These are phyloP conservation scores for Otolemur crassicaudatus DNA, from an alignment of 2,797 vertebrate genomes.

Conservation along the genomic window DNA sequence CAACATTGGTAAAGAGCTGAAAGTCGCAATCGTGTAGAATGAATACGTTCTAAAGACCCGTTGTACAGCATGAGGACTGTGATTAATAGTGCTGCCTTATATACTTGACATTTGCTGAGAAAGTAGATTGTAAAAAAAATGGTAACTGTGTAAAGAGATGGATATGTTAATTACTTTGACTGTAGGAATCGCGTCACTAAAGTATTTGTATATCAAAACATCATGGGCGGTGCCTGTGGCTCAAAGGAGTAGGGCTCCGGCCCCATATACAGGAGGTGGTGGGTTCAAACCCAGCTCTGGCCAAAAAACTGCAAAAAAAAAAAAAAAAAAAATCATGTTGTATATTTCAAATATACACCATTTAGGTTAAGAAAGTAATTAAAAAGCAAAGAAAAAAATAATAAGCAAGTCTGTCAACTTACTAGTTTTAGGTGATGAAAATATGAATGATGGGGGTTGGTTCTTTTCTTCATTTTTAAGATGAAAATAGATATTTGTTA, in stretches of 20 bases:
- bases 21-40: not conserved
- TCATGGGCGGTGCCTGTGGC: too few species aligned
- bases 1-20: not conserved
- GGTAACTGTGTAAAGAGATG: too few species aligned
- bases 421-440: not conserved
- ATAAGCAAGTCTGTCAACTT: not conserved
- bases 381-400: not conserved
- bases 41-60: not conserved
- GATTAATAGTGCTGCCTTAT: not conserved
- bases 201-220: too few species aligned
- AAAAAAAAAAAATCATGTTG: too few species aligned
- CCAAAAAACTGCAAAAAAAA: too few species aligned
- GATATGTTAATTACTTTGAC: too few species aligned
- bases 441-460: not conserved
- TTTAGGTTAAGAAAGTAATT: not conserved
- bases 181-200: too few species aligned
- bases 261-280: too few species aligned
- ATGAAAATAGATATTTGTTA: not conserved
- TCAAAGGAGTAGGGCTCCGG: too few species aligned
- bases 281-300: too few species aligned
- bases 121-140: too few species aligned
- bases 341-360: not conserved
- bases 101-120: not conserved
- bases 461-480: not conserved
- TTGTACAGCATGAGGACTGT: not conserved